A percentile compares a stretch with the other conserved stretches of the same genome.
phyloP scores from a whole-genome alignment of 2,797 vertebrate genomes.

The Margarornis squamiger region DNA sequence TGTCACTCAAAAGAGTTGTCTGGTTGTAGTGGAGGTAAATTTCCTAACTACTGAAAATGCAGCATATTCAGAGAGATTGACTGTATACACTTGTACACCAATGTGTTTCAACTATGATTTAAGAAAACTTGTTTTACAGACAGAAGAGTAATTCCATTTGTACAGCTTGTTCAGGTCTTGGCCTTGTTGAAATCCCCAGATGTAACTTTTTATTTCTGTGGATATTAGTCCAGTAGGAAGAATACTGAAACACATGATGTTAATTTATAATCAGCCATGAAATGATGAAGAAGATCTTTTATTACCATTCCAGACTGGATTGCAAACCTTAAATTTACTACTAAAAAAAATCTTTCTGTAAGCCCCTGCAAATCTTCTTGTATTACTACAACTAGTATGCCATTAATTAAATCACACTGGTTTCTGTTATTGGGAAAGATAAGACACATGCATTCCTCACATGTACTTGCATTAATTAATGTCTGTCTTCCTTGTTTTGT shows the following conservation, averaged over 20 bases:
- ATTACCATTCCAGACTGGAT: neutral
- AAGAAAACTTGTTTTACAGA: neutral
- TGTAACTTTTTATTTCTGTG: neutral
- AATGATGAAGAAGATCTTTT: neutral
- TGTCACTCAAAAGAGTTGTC: neutral
- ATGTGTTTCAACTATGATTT: neutral
- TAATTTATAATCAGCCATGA: neutral
- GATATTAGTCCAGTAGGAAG: neutral
- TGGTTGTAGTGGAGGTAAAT: neutral
- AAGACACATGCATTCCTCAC: neutral
- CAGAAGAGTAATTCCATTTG: neutral
- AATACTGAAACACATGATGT: neutral
- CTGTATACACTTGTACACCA: accelerated
- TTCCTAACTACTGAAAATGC: neutral
- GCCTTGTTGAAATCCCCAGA: neutral
- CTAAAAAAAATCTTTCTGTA: neutral
- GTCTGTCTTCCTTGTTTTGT: neutral
- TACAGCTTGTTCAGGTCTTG: neutral
- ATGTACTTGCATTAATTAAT: neutral
- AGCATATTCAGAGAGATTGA: neutral
- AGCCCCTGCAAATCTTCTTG: neutral
- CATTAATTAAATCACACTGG: neutral
- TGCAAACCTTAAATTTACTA: neutral
- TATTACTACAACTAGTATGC: neutral
- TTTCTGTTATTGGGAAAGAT: neutral